These are phyloP conservation scores for Catharus bicknelli DNA, from an alignment of 2,113 vertebrate genomes.

Conservation along the genomic window DNA sequence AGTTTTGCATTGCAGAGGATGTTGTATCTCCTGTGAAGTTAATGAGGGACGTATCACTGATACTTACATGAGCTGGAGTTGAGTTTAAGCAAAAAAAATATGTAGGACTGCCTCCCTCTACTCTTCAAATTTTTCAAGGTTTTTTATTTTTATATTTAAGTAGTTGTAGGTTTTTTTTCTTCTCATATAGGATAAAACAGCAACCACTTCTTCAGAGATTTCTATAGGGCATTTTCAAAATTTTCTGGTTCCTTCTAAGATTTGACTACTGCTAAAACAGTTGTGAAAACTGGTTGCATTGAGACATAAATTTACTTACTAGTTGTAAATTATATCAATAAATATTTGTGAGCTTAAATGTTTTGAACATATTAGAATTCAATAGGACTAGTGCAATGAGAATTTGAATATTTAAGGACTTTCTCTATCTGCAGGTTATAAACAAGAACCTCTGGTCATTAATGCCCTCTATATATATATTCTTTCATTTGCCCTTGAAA, in stretches of 20 bases:
- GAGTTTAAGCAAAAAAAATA: neutral
- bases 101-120: neutral
- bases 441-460: neutral
- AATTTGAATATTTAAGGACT: neutral
- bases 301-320: neutral
- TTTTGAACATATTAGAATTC: neutral
- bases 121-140: neutral
- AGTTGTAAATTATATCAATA: neutral
- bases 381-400: neutral
- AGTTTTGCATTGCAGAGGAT: neutral
- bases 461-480: neutral
- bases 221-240: neutral
- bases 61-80: neutral
- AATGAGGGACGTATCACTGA: neutral
- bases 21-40: neutral
- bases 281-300: neutral
- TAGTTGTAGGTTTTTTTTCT: neutral
- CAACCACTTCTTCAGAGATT: neutral
- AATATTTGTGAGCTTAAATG: neutral
- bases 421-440: neutral
- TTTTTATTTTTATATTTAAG: neutral
- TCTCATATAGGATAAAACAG: neutral
- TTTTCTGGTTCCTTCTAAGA: neutral
- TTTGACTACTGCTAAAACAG: neutral
- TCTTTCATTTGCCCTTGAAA: neutral